Conservation (phyloP, 2,113 vertebrate genomes). For the Serilophus lunatus region DNA sequence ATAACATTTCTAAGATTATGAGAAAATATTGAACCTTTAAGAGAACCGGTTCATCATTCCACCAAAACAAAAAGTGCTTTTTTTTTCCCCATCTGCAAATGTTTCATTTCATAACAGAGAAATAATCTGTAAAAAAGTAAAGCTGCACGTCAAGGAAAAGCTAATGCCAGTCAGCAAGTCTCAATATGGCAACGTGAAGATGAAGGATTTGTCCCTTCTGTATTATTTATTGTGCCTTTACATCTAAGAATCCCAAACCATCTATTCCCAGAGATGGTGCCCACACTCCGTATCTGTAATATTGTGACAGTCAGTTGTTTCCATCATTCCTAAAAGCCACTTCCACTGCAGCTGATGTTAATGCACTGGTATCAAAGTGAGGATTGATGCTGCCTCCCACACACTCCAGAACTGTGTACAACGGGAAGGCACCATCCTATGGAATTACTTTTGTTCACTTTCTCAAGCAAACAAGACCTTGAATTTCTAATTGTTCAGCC, state of each 20-base stretch:
- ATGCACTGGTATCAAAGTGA: background rate
- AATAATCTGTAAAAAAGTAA: background rate
- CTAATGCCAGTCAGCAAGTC: background rate
- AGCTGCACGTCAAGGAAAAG: background rate
- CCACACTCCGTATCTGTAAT: background rate
- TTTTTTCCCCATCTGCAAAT: background rate
- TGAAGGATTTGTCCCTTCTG: background rate
- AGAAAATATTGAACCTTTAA: background rate
- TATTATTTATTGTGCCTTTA: slow-evolving; percentile 60
- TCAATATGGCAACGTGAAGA: background rate
- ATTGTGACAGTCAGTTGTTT: background rate
- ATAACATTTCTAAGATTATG: background rate
- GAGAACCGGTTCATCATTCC: background rate
- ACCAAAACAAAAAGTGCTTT: background rate
- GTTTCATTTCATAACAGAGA: background rate
- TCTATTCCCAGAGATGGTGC: slow-evolving; percentile 40
- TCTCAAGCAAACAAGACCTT: background rate
- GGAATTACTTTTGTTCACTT: background rate
- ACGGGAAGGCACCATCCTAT: background rate
- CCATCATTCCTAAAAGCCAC: background rate
- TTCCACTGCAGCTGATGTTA: background rate
- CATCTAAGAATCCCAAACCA: slow-evolving; percentile 32
- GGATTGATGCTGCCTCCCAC: background rate
- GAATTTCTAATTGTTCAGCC: background rate
- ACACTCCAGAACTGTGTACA: accelerated